Conservation (phyloP, 2,888 invertebrate species). For the Exocentrus adspersus region DNA sequence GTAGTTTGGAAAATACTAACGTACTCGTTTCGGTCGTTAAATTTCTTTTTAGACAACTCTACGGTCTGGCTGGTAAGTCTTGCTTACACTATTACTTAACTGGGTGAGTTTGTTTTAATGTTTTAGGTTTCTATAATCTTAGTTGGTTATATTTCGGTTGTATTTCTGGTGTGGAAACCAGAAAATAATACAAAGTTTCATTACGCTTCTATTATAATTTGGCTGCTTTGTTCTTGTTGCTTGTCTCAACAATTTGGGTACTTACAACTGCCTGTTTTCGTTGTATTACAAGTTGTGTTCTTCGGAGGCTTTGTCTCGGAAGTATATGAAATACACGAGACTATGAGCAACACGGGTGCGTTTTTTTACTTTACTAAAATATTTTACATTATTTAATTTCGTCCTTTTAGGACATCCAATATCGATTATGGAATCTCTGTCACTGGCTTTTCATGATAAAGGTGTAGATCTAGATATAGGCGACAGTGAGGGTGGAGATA, state of each 20-base stretch:
- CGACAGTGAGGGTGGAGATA: slow-evolving; percentile 27
- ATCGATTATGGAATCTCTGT: slow-evolving; percentile 49
- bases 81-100: background rate
- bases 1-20: slow-evolving; percentile 66
- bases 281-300: slow-evolving; percentile 73
- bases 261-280: slow-evolving; percentile 80
- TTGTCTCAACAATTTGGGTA: slow-evolving; percentile 79
- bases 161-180: slow-evolving; percentile 81
- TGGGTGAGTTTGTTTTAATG: slow-evolving; percentile 7
- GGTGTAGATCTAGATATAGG: slow-evolving; percentile 42
- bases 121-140: slow-evolving; percentile 75
- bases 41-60: slow-evolving; percentile 58
- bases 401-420: slow-evolving; percentile 48
- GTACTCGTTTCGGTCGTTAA: slow-evolving; percentile 47
- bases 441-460: slow-evolving; percentile 51
- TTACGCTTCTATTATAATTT: slow-evolving; percentile 75
- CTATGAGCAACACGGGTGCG: slow-evolving; percentile 64
- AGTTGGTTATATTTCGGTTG: slow-evolving; percentile 75
- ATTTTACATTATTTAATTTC: background rate
- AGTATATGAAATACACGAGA: slow-evolving; percentile 69
- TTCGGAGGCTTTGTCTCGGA: slow-evolving; percentile 73
- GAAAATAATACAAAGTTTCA: slow-evolving; percentile 74
- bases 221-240: slow-evolving; percentile 81
- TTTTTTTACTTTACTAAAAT: slow-evolving; percentile 23
- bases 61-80: slow-evolving; percentile 58